Evolutionary conservation across 2,888 invertebrate species (phyloP).

Genomic region (Synanthedon vespiformis): DNA sequence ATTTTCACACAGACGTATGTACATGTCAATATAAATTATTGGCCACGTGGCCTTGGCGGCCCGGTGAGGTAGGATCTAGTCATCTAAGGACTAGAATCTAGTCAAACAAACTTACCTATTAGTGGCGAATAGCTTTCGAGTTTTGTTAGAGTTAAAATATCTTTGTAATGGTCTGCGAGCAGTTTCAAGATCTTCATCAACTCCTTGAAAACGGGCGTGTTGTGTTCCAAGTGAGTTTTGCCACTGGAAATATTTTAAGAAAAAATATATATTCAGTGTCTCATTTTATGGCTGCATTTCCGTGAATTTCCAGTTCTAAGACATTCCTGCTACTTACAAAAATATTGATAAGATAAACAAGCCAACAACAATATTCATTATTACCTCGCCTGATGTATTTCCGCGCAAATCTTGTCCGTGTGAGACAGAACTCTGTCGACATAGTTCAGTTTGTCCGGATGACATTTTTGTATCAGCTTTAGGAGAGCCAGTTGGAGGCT

Average conservation of each 20-base stretch:
- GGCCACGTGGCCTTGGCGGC: no score
- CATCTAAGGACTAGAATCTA: background rate
- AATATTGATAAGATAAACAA: no score
- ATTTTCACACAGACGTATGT: no score
- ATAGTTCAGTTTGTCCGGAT: conserved; percentile 93
- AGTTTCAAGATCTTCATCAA: conserved; percentile 92
- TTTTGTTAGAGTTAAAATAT: conserved; percentile 87
- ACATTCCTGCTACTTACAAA: no score
- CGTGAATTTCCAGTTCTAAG: no score
- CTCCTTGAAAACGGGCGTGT: conserved; percentile 90
- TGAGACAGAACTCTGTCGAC: conserved; percentile 95
- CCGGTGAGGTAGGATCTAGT: no score
- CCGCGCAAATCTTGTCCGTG: conserved; percentile 90
- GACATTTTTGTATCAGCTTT: conserved; percentile 95
- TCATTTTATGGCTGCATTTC: no score
- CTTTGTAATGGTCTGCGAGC: conserved; percentile 94
- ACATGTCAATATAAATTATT: no score
- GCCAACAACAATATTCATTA: no score
- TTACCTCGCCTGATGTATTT: conserved; percentile 83
- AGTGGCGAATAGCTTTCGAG: conserved; percentile 89
- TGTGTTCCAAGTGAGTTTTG: conserved; percentile 73
- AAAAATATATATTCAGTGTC: no score
- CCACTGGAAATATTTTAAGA: conserved; percentile 57
- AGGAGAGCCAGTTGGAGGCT: conserved; percentile 94
- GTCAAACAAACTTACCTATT: conserved; percentile 36